Evolutionary conservation across 2,888 invertebrate genomes (phyloP).

Genomic region (Prionchulus punctatus): DNA sequence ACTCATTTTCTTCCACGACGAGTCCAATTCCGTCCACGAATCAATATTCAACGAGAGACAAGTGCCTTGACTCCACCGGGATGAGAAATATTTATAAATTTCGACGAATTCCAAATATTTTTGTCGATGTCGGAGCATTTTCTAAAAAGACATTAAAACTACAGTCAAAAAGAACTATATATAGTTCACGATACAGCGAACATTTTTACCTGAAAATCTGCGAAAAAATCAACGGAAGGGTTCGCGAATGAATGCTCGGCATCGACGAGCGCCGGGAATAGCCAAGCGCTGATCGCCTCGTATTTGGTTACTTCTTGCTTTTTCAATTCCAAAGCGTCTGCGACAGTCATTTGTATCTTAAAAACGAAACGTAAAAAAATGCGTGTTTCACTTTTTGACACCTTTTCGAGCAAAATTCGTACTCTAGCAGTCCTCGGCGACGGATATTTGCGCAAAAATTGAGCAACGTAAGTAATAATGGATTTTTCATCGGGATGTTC

Average conservation of each 20-base stretch:
- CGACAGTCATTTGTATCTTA: neutral
- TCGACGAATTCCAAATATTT: slow-evolving; percentile 19
- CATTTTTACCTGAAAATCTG: neutral
- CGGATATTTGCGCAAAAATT: slow-evolving; percentile 20
- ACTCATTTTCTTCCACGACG: slow-evolving; percentile 12
- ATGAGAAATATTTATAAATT: neutral
- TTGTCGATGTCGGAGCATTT: slow-evolving; percentile 17
- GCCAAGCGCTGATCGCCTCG: slow-evolving; percentile 13
- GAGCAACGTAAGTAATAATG: slow-evolving; percentile 30
- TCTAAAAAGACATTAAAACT: slow-evolving; percentile 16
- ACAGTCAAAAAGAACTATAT: neutral
- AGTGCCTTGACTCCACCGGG: neutral
- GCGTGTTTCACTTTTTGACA: neutral
- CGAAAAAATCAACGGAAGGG: neutral
- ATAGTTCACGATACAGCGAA: neutral
- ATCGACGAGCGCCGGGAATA: neutral
- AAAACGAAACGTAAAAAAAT: neutral
- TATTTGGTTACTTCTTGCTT: slow-evolving; percentile 16
- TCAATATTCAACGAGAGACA: neutral
- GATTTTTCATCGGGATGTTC: slow-evolving; percentile 30
- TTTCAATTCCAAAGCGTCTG: slow-evolving; percentile 11
- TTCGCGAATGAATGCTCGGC: too few species aligned
- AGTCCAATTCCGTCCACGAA: neutral
- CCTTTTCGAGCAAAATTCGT: too few species aligned
- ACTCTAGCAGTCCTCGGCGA: neutral